Evolutionary conservation across 2,888 invertebrate genomes (phyloP).

Genomic region (Blastobasis adustella): DNA sequence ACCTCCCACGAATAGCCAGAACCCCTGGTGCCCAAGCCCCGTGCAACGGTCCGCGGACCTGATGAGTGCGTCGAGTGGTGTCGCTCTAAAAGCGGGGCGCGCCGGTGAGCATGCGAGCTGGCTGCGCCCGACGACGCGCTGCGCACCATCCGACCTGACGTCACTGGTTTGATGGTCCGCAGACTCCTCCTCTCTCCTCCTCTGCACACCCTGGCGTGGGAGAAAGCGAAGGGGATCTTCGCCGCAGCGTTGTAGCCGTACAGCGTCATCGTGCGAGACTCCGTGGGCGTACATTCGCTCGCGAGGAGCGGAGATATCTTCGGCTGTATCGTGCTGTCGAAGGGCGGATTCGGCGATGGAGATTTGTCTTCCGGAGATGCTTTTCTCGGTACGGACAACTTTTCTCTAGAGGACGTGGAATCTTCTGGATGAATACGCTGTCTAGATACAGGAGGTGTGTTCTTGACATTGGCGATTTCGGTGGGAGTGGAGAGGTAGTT

Average conservation of each 20-base stretch:
- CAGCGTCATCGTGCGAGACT: conserved; percentile 60
- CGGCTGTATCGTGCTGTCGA: conserved; percentile 49
- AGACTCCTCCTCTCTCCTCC: conserved; percentile 37
- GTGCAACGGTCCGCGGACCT: conserved; percentile 44
- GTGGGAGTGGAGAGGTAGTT: conserved; percentile 61
- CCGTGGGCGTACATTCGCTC: conserved; percentile 53
- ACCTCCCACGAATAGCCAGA: too few relatives aligned
- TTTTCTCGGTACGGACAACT: conserved; percentile 40
- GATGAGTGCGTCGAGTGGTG: conserved; percentile 52
- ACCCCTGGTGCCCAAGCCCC: background rate
- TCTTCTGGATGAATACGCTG: conserved; percentile 65
- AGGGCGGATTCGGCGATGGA: conserved; percentile 37
- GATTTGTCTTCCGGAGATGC: conserved; percentile 57
- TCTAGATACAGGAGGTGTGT: conserved; percentile 38
- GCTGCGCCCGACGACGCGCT: conserved; percentile 68
- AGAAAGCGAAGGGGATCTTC: conserved; percentile 65
- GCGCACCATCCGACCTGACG: conserved; percentile 69
- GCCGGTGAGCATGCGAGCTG: conserved; percentile 47
- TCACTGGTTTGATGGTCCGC: conserved; percentile 39
- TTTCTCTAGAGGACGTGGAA: conserved; percentile 47
- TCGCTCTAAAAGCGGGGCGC: conserved; percentile 49
- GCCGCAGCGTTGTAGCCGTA: conserved; percentile 72
- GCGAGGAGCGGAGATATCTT: conserved; percentile 64
- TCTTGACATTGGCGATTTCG: conserved; percentile 28
- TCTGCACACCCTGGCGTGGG: conserved; percentile 38